A percentile compares a stretch with the other conserved stretches of the same genome.
phyloP scores from a whole-genome alignment of 2,888 invertebrate species.

The Eumerus sabulonum region DNA sequence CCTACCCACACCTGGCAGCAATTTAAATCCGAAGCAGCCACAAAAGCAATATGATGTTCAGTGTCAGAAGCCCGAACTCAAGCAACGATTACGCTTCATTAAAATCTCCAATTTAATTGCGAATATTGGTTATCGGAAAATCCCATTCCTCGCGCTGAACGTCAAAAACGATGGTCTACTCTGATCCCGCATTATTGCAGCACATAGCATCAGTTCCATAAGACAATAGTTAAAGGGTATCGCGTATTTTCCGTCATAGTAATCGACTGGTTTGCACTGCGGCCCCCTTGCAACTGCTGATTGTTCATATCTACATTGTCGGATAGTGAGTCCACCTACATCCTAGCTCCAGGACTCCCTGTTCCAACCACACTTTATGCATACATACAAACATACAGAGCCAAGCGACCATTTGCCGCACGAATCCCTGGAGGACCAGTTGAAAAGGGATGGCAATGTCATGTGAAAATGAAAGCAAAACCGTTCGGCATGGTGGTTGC shows the following conservation, averaged over 20 bases:
- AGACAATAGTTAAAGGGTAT: conserved; percentile 56
- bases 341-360: too few relatives aligned
- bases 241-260: conserved; percentile 42
- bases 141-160: conserved; percentile 20
- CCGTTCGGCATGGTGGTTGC: not conserved
- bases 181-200: conserved; percentile 27
- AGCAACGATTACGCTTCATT: conserved; percentile 29
- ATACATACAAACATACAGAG: not conserved
- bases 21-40: too few relatives aligned
- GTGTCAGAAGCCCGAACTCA: not conserved
- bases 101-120: conserved; percentile 42
- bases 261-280: conserved; percentile 3
- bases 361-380: not conserved
- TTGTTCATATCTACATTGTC: too few relatives aligned
- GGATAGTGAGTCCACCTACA: too few relatives aligned
- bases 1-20: too few relatives aligned
- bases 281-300: too few relatives aligned
- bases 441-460: conserved; percentile 68
- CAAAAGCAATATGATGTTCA: not conserved
- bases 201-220: conserved; percentile 31
- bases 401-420: conserved; percentile 56
- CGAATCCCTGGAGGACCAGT: conserved; percentile 50
- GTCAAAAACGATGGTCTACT: conserved; percentile 1
- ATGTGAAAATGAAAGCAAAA: conserved; percentile 67
- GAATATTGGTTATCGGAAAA: conserved; percentile 21